Percentiles rank a stretch among this genome's conserved stretches.
phyloP scores from a whole-genome alignment of 2,888 invertebrate genomes.

The Embidobia sp. region DNA sequence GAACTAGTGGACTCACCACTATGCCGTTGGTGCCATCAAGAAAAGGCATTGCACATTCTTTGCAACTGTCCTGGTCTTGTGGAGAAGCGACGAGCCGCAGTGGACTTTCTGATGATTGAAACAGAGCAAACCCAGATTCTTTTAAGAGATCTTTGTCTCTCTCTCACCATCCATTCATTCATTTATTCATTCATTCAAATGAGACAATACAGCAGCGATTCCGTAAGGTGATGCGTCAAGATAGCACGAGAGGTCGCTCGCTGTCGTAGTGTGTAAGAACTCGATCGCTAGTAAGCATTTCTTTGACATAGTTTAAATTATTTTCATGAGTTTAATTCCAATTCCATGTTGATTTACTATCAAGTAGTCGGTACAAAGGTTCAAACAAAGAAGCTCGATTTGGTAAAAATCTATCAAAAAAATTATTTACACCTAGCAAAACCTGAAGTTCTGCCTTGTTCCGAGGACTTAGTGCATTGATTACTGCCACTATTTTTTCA shows the following conservation, averaged over 20 bases:
- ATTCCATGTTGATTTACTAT: not conserved
- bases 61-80: no score
- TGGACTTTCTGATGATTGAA: no score
- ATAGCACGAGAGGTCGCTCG: slow-evolving; percentile 42
- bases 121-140: no score
- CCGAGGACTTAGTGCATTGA: slow-evolving; percentile 22
- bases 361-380: slow-evolving; percentile 5
- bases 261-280: slow-evolving; percentile 56
- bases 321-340: slow-evolving; percentile 1
- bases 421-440: slow-evolving; percentile 26
- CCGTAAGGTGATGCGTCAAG: slow-evolving; percentile 65
- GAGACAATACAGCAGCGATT: slow-evolving; percentile 69
- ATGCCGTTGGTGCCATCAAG: no score
- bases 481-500: slow-evolving; percentile 27
- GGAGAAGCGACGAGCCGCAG: no score
- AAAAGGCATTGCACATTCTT: no score
- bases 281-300: not conserved
- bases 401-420: slow-evolving; percentile 27
- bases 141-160: no score
- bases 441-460: slow-evolving; percentile 20
- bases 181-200: slow-evolving; percentile 9
- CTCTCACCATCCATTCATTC: no score
- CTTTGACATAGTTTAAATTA: not conserved
- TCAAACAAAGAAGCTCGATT: slow-evolving; percentile 12
- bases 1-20: no score